phyloP scores from a whole-genome alignment of 2,888 invertebrate genomes.

The Microchrysa polita region DNA sequence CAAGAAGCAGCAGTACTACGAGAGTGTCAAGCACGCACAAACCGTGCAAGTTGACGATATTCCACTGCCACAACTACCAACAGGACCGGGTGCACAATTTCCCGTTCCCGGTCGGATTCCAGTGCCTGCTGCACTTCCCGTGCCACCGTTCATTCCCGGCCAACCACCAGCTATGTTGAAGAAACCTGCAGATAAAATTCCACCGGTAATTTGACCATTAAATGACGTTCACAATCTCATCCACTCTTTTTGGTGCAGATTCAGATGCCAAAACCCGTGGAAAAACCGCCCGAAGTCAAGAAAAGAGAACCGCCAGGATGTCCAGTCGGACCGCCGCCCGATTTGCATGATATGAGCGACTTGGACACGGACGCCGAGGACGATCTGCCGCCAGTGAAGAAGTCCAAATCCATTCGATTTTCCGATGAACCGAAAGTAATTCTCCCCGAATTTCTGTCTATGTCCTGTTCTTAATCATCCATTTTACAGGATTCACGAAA shows the following conservation, averaged over 20 bases:
- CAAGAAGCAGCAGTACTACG: slow-evolving; percentile 90
- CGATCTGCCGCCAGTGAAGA: slow-evolving; percentile 62
- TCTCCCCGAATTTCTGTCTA: background rate
- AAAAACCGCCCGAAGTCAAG: slow-evolving; percentile 57
- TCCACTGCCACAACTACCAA: slow-evolving; percentile 74
- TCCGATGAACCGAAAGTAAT: slow-evolving; percentile 69
- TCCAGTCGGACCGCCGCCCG: slow-evolving; percentile 85
- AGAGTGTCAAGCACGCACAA: slow-evolving; percentile 95
- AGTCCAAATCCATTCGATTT: slow-evolving; percentile 71
- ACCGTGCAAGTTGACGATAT: slow-evolving; percentile 96
- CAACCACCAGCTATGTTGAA: slow-evolving; percentile 79
- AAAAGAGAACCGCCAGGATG: slow-evolving; percentile 82
- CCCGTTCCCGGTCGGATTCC: slow-evolving; percentile 62
- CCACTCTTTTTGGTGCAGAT: too few species aligned
- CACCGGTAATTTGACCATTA: background rate
- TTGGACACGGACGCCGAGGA: slow-evolving; percentile 66
- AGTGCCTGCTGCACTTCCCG: slow-evolving; percentile 59
- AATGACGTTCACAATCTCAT: background rate
- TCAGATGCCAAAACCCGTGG: slow-evolving; percentile 52
- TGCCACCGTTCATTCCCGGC: slow-evolving; percentile 66
- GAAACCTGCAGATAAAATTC: slow-evolving; percentile 71
- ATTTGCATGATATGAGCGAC: slow-evolving; percentile 73
- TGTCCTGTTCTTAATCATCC: background rate
- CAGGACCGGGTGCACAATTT: slow-evolving; percentile 64
- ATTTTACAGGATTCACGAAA: slow-evolving; percentile 27